Percentiles rank a stretch among this genome's conserved stretches.
These are phyloP conservation scores for Ethmia dodecea DNA, from an alignment of 2,888 invertebrate genomes.

Conservation along the genomic window DNA sequence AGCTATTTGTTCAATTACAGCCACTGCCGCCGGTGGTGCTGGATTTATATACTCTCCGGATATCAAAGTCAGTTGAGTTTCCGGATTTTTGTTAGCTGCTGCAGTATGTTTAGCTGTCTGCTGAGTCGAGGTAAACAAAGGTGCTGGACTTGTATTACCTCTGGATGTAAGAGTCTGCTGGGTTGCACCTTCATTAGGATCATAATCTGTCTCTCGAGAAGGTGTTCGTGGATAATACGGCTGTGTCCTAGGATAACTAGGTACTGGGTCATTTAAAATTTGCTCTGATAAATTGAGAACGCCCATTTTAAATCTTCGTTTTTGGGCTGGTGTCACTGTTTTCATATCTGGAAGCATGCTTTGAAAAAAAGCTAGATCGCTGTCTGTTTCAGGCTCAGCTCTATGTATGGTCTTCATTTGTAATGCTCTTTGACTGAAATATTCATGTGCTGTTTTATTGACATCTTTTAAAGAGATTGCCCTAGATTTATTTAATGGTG, in stretches of 20 bases:
- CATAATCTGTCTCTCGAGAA: conserved; percentile 19
- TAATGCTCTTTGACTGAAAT: conserved; percentile 15
- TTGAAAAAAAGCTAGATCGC: conserved; percentile 12
- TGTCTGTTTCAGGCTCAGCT: conserved; percentile 13
- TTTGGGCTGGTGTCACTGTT: conserved; percentile 16
- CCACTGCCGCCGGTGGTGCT: conserved; percentile 19
- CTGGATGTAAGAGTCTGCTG: conserved; percentile 18
- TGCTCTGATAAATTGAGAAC: conserved; percentile 12
- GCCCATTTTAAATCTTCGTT: conserved; percentile 17
- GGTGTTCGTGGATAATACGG: conserved; percentile 18
- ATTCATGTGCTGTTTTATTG: conserved; percentile 6
- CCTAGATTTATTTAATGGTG: conserved; percentile 8
- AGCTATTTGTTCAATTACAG: conserved; percentile 20
- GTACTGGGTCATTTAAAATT: conserved; percentile 19
- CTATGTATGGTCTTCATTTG: conserved; percentile 14
- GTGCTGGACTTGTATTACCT: conserved; percentile 18
- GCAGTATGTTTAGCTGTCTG: conserved; percentile 18
- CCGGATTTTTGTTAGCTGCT: conserved; percentile 17
- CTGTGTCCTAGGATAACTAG: conserved; percentile 15
- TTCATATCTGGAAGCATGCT: conserved; percentile 18
- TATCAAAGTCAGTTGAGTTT: conserved; percentile 17
- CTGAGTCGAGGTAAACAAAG: conserved; percentile 16
- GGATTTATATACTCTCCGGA: conserved; percentile 17
- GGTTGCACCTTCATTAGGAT: conserved; percentile 18
- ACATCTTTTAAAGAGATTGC: conserved; percentile 10